phyloP scores from a whole-genome alignment of 2,797 vertebrate species.

The Halcyon smyrnensis region DNA sequence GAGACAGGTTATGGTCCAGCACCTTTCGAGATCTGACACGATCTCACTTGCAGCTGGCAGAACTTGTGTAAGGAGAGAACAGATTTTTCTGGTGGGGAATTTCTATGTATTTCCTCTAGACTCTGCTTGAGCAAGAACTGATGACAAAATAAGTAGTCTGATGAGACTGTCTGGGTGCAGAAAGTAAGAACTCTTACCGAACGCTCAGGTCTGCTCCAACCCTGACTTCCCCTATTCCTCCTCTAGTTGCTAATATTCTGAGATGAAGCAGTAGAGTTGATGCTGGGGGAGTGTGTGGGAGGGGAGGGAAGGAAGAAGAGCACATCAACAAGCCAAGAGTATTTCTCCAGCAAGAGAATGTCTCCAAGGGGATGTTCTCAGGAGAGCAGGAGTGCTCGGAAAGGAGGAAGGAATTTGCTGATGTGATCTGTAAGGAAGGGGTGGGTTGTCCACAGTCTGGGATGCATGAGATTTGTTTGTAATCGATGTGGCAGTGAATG shows the following conservation, averaged over 20 bases:
- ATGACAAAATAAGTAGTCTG: not conserved
- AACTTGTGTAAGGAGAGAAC: not conserved
- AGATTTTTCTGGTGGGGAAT: not conserved
- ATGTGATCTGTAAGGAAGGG: not conserved
- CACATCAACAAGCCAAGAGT: not conserved
- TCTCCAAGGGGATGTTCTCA: not conserved
- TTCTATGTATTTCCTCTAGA: not conserved
- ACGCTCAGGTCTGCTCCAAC: not conserved
- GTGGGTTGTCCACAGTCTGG: not conserved
- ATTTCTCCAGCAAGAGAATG: not conserved
- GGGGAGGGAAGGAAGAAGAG: not conserved
- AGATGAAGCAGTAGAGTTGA: not conserved
- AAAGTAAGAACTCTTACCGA: not conserved
- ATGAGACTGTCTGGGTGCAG: not conserved
- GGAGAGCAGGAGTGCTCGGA: not conserved
- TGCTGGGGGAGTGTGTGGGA: not conserved
- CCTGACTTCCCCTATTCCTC: not conserved
- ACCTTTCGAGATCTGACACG: not conserved
- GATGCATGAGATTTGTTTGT: not conserved
- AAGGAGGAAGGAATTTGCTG: not conserved
- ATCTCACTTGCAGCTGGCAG: not conserved
- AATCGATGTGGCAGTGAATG: fast-evolving
- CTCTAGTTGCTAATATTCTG: not conserved
- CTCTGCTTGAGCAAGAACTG: not conserved
- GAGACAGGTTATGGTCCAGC: not conserved